Conservation (phyloP, 2,113 vertebrate genomes). For the Xenus cinereus region DNA sequence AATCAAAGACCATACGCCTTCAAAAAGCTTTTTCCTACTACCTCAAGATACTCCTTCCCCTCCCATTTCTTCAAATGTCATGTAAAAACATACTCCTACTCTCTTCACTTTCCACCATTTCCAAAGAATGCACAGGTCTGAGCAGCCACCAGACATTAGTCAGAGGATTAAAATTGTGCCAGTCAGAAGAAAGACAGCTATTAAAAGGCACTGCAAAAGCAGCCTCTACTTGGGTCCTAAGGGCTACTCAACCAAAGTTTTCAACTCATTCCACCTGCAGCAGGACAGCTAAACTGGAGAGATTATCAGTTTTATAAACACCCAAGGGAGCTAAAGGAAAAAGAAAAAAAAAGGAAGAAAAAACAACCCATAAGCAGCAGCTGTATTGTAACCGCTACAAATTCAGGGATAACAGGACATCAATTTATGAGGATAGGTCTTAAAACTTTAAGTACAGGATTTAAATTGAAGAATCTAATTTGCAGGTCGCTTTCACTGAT, state of each 20-base stretch:
- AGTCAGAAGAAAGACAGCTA: background rate
- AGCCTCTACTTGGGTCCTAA: background rate
- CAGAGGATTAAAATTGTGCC: background rate
- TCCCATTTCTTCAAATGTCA: background rate
- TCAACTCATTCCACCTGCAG: background rate
- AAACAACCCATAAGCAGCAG: background rate
- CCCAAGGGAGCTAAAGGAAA: background rate
- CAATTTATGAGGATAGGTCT: background rate
- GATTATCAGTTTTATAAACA: background rate
- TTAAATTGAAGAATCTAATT: background rate
- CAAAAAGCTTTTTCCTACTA: background rate
- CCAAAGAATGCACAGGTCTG: background rate
- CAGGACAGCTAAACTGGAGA: background rate
- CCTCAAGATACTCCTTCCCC: background rate
- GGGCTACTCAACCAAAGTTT: background rate
- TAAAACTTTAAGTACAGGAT: background rate
- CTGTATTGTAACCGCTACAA: background rate
- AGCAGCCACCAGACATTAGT: background rate
- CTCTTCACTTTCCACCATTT: background rate
- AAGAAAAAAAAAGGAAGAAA: background rate
- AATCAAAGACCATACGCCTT: background rate
- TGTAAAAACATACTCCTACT: background rate
- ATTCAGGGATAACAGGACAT: background rate
- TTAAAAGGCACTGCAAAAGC: background rate
- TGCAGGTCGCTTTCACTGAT: background rate